A percentile compares a stretch with the other conserved stretches of the same genome.
These are phyloP conservation scores for Cryptocephalus moraei DNA, from an alignment of 2,888 invertebrate genomes.

Conservation along the genomic window DNA sequence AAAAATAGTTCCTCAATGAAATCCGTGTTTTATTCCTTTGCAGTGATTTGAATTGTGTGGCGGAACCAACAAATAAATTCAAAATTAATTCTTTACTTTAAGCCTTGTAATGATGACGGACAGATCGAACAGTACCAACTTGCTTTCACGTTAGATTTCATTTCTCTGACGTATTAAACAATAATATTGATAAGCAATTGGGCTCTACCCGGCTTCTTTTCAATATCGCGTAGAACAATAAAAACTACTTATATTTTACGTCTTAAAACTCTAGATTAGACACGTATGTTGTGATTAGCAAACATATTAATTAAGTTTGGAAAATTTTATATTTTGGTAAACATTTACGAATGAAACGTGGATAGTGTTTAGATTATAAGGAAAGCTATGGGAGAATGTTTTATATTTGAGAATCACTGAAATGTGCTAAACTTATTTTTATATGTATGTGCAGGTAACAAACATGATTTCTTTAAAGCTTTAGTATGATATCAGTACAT, in stretches of 20 bases:
- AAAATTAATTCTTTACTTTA: background rate
- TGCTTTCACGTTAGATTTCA: background rate
- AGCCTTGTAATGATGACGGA: conserved; percentile 1
- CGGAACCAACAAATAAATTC: too few species aligned
- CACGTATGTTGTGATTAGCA: conserved; percentile 12
- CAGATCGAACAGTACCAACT: too few species aligned
- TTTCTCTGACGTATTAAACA: conserved; percentile 6
- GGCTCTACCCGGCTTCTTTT: conserved; percentile 14
- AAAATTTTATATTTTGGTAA: conserved; percentile 15
- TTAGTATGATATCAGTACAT: too few species aligned
- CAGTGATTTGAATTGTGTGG: too few species aligned
- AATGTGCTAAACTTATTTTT: too few species aligned
- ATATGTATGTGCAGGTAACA: too few species aligned
- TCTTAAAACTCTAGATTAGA: conserved; percentile 7
- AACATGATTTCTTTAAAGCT: too few species aligned
- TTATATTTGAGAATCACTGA: conserved; percentile 4
- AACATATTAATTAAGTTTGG: conserved; percentile 11
- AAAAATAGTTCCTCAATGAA: too few species aligned
- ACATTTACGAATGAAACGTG: conserved; percentile 3
- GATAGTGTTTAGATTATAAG: conserved; percentile 4
- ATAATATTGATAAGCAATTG: conserved; percentile 16
- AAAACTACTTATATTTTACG: conserved; percentile 10
- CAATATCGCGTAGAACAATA: conserved; percentile 6
- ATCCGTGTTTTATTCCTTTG: too few species aligned
- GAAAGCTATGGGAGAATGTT: conserved; percentile 1